phyloP scores from a whole-genome alignment of 2,797 vertebrate species.

The Chelonia mydas region DNA sequence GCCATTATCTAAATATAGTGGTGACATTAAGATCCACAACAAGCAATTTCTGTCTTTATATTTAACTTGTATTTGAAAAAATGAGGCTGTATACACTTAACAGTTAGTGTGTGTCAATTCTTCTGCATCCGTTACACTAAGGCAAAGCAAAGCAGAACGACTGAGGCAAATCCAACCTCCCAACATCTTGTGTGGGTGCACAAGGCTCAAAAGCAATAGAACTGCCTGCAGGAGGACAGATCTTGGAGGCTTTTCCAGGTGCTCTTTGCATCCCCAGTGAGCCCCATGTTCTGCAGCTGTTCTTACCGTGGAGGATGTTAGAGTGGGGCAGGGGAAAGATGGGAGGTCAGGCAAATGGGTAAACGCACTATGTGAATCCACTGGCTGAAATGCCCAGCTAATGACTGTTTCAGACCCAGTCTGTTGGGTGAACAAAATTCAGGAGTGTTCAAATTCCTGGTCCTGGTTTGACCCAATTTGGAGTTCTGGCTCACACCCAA shows the following conservation, averaged over 20 bases:
- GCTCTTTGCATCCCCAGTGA: not conserved
- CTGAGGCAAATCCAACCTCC: not conserved
- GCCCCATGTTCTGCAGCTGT: not conserved
- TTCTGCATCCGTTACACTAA: not conserved
- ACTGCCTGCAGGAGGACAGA: not conserved
- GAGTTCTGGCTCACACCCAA: not conserved
- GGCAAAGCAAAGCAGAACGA: not conserved
- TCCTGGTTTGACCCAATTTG: not conserved
- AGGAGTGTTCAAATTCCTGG: not conserved
- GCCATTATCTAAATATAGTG: not conserved
- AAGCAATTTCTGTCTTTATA: not conserved
- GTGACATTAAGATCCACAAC: not conserved
- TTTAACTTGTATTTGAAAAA: conserved; percentile 1
- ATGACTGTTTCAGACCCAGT: not conserved
- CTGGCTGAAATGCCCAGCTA: not conserved
- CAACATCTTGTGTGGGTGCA: not conserved
- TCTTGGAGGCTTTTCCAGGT: not conserved
- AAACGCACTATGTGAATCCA: not conserved
- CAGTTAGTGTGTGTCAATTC: not conserved
- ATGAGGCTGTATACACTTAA: not conserved
- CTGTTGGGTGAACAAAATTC: not conserved
- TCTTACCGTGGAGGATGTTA: not conserved
- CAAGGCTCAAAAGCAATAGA: not conserved
- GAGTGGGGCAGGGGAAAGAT: not conserved
- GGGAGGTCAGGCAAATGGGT: not conserved